These are phyloP conservation scores for Amaurobius ferox DNA, from an alignment of 2,888 invertebrate genomes.

Conservation along the genomic window DNA sequence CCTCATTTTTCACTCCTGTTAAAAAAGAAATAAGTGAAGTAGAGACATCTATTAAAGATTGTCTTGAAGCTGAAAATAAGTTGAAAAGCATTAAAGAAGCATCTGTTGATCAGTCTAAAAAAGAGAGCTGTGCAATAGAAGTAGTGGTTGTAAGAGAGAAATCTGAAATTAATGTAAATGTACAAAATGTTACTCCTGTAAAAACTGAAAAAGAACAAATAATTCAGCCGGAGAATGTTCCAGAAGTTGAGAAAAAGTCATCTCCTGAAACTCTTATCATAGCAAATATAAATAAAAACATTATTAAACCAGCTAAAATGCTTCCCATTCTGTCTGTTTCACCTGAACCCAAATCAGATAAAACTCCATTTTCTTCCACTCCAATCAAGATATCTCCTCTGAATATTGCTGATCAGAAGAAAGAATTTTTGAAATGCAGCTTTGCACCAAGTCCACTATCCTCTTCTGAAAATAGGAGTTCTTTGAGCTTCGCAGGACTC, in stretches of 20 bases:
- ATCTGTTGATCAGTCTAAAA: background rate
- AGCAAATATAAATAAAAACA: background rate
- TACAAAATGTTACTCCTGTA: background rate
- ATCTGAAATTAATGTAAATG: background rate
- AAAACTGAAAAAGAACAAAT: background rate
- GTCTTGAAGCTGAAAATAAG: background rate
- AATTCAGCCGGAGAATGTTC: background rate
- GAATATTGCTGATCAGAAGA: background rate
- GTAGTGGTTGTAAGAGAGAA: background rate
- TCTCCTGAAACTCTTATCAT: background rate
- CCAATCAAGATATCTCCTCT: background rate
- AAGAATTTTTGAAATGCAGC: background rate
- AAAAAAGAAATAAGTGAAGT: background rate
- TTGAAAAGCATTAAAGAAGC: background rate
- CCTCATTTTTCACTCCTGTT: background rate
- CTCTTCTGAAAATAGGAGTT: background rate
- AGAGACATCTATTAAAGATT: background rate
- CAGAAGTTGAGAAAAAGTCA: background rate
- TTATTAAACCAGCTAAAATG: slow-evolving; percentile 15
- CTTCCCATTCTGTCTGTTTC: background rate
- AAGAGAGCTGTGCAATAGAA: background rate
- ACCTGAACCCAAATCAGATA: background rate
- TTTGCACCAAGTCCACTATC: background rate
- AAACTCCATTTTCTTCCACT: background rate
- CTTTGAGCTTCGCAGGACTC: slow-evolving; percentile 46